phyloP scores from a whole-genome alignment of 1,140 invertebrate species.

The Centruroides sculpturatus region DNA sequence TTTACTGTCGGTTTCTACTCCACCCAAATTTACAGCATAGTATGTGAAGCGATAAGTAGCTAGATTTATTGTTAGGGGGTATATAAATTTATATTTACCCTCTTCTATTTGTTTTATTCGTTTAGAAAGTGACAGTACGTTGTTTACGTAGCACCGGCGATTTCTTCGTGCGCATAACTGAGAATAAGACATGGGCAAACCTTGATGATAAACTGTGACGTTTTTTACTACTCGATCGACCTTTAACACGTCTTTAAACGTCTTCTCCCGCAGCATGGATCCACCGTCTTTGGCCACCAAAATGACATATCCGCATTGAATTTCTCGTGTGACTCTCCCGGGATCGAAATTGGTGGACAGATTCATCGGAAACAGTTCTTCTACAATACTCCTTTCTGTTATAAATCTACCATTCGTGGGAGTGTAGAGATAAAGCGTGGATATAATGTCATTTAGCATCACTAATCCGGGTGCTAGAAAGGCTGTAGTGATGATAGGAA shows the following conservation, averaged over 20 bases:
- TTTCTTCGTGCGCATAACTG: conserved; percentile 70
- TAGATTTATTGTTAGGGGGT: conserved; percentile 74
- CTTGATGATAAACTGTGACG: conserved; percentile 37
- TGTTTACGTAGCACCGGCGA: conserved; percentile 63
- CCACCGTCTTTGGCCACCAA: conserved; percentile 62
- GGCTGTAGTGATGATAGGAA: conserved; percentile 59
- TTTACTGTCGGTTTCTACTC: conserved; percentile 53
- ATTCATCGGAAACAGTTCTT: conserved; percentile 26
- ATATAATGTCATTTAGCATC: conserved; percentile 67
- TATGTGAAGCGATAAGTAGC: conserved; percentile 65
- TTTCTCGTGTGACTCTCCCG: conserved; percentile 54
- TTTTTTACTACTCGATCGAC: conserved; percentile 62
- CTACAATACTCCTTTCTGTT: conserved; percentile 58
- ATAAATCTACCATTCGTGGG: conserved; percentile 57
- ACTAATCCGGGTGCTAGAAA: conserved; percentile 75
- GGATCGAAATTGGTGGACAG: conserved; percentile 13
- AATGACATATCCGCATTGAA: conserved; percentile 72
- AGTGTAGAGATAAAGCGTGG: conserved; percentile 80
- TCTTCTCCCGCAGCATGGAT: conserved; percentile 54
- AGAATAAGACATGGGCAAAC: conserved; percentile 35
- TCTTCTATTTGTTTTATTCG: conserved; percentile 61
- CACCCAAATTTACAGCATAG: conserved; percentile 72
- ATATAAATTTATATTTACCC: conserved; percentile 58
- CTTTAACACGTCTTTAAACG: conserved; percentile 59
- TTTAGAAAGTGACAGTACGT: conserved; percentile 64